These are phyloP conservation scores for Oncorhynchus tshawytscha DNA, from an alignment of 2,113 vertebrate species.

Conservation along the genomic window DNA sequence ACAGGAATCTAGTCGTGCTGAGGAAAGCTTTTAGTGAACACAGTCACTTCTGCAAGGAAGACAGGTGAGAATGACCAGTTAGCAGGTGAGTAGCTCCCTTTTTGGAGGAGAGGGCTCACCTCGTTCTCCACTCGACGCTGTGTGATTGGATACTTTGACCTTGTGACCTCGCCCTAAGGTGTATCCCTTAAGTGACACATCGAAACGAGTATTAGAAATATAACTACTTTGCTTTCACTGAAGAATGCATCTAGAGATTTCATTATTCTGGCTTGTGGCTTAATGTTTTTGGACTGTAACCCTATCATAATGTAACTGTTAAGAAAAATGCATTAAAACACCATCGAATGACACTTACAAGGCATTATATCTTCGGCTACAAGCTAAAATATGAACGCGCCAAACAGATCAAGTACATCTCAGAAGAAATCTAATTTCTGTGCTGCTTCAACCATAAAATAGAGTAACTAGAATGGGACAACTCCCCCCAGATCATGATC, in stretches of 20 bases:
- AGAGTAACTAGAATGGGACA: too few relatives aligned
- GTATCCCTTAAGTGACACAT: not conserved
- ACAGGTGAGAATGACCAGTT: too few relatives aligned
- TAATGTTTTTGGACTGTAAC: not conserved
- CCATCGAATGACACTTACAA: not conserved
- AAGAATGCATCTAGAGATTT: constrained; percentile 7
- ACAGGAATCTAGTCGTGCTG: too few relatives aligned
- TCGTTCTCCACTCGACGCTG: too few relatives aligned
- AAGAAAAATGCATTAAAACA: not conserved
- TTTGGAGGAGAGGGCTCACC: too few relatives aligned
- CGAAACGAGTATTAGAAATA: constrained; percentile 12
- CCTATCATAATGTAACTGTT: constrained; percentile 9
- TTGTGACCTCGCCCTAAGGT: not conserved
- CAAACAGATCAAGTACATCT: not conserved
- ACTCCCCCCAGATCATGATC: too few relatives aligned
- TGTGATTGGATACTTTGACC: too few relatives aligned
- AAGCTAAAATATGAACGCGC: not conserved
- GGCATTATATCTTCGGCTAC: not conserved
- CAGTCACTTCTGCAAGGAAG: too few relatives aligned
- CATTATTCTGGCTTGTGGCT: constrained; percentile 21
- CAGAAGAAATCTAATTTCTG: too few relatives aligned
- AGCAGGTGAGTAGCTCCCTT: too few relatives aligned
- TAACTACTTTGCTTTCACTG: constrained; percentile 13
- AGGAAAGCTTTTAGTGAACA: too few relatives aligned
- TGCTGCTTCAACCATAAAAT: not conserved